Conservation (phyloP, 2,888 invertebrate genomes). For the Scelioninae gen. 2 region DNA sequence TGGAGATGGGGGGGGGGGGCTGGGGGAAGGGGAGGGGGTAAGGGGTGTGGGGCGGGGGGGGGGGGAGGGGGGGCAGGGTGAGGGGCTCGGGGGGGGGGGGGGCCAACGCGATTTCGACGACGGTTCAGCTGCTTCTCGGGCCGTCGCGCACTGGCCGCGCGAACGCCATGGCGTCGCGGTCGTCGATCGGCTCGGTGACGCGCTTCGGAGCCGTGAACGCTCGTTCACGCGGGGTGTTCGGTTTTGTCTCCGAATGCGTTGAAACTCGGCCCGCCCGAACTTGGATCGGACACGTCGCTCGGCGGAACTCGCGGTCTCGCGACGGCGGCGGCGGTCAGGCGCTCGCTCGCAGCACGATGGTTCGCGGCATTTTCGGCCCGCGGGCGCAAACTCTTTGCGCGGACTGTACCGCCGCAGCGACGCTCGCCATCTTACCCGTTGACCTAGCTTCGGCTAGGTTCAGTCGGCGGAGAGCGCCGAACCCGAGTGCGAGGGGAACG, state of each 20-base stretch:
- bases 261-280: constrained; percentile 16
- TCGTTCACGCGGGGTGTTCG: background rate
- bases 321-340: constrained; percentile 10
- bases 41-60: no score
- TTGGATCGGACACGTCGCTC: constrained; percentile 36
- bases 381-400: constrained; percentile 45
- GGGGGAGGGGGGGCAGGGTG: no score
- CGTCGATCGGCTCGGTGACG: constrained; percentile 38
- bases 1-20: no score
- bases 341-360: constrained; percentile 11
- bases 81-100: constrained; percentile 10
- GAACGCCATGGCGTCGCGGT: constrained; percentile 74
- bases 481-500: background rate
- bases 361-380: constrained; percentile 54
- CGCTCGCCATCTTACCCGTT: constrained; percentile 55
- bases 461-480: constrained; percentile 4
- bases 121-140: constrained; percentile 43
- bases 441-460: constrained; percentile 19
- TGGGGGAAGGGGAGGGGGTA: no score
- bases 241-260: no score
- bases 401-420: constrained; percentile 50
- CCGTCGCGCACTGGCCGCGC: constrained; percentile 60
- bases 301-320: constrained; percentile 12
- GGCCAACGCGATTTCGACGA: background rate
- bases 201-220: no score